Evolutionary conservation across 1,140 invertebrate species (phyloP).

Genomic region (Drosophila orosa): DNA sequence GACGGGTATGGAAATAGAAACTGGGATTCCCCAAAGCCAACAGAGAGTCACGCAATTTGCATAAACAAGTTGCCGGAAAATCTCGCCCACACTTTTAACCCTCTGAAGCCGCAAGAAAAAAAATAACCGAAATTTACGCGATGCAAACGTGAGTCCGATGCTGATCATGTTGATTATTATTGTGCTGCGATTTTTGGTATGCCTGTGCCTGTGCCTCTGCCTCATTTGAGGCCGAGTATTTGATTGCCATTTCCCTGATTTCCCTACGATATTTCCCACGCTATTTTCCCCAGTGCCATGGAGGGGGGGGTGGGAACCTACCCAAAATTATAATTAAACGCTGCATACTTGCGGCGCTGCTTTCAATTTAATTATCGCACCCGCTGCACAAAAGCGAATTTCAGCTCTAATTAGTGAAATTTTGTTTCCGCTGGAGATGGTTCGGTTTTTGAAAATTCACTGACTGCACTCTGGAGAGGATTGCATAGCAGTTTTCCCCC

Average conservation of each 20-base stretch:
- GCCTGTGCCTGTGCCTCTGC: neutral
- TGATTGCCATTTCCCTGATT: conserved; percentile 28
- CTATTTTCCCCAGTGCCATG: conserved; percentile 3
- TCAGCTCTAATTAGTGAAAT: conserved; percentile 75
- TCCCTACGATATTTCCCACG: conserved; percentile 12
- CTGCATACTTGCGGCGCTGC: conserved; percentile 65
- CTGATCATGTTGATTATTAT: conserved; percentile 36
- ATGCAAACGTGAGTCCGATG: conserved; percentile 31
- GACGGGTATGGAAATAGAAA: neutral
- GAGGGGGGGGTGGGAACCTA: neutral
- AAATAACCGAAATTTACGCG: conserved; percentile 25
- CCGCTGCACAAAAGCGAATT: conserved; percentile 60
- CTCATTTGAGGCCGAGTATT: conserved; percentile 23
- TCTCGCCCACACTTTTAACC: conserved; percentile 29
- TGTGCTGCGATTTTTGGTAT: conserved; percentile 24
- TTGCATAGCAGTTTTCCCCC: conserved; percentile 13
- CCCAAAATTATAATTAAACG: conserved; percentile 70
- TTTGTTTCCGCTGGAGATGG: conserved; percentile 29
- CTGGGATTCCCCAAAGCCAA: conserved; percentile 17
- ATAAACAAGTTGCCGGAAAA: conserved; percentile 54
- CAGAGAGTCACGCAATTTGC: conserved; percentile 46
- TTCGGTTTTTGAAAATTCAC: conserved; percentile 36
- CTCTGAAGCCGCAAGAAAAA: neutral
- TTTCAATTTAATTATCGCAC: conserved; percentile 73
- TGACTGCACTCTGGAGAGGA: conserved; percentile 36